Base-by-base conservation (phyloP, 2,113 vertebrate species). In the Thomomys bottae region DNA sequence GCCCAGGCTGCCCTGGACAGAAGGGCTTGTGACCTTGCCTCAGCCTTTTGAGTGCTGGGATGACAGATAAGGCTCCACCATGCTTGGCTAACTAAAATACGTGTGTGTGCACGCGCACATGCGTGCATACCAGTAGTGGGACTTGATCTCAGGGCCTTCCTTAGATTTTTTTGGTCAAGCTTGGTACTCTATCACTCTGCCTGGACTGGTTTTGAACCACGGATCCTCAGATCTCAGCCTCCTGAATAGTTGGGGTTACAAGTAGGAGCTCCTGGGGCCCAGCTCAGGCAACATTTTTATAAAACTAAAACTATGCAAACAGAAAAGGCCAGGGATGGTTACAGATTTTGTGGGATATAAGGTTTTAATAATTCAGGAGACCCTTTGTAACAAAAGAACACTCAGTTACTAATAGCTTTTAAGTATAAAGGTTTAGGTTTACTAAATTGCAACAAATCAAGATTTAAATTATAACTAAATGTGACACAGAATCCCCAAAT, bases 361-460 rank as follows among this genome's bases (percentile, higher is more conserved):
- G 66, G 11, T 32, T 85, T 75, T 89, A 72, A 59, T 57, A 84
- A 14, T 32, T 76, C 49, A 21, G 38, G 59, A 68, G 57, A 87
- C 5, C 0, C 23, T 23, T 84, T 67, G 70, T 73, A 75, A 67
- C 23, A 75, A 78, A 76, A 80, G 18, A 78, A 57, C 86, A 71
- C 11, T 9, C 23, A 83, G 40, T 38, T 34, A 80, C 80, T 77
- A 45, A 40, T 14, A 40, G 57, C 34, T 54, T 54, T 54, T 12
- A 54, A 54, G 15, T 54, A 17, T 54, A 73, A 87, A 77, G 38
- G 8, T 71, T 84, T 38, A 91, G 20, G 38, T 78, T 94, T 76
- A 70, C 21, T 89, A 84, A 78, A 91, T 73, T 15, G 83, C 26
- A 90, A 38, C 34, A 70, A 67, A 86, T 38, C 67, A 72, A 79